Base-by-base conservation (phyloP, 1,140 invertebrate species). In the Fopius arisanus region DNA sequence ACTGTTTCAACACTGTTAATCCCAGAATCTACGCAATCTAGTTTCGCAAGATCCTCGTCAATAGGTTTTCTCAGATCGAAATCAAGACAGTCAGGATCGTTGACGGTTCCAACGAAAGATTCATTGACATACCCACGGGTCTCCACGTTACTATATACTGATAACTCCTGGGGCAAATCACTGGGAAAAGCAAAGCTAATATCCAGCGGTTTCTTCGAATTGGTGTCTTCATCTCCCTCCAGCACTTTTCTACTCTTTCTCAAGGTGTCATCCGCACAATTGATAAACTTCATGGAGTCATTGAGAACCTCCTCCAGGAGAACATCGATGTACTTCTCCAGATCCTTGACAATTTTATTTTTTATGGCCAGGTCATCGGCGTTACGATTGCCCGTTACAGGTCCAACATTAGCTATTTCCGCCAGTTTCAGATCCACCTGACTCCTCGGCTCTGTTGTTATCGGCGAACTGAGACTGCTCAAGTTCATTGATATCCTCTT, bases 1-100 rank as follows among this genome's bases (percentile, higher is more conserved):
- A 88, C 79, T 3, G 87, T 88, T 48, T 88, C 86, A 0, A 88
- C 86, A 69, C 86, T 88, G 43, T 88, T 88, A 69, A 88, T 87
- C 2, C 87, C 86, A 6, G 86, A 88, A 72, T 88, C 86, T 1
- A 83, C 76, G 48, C 80, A 84, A 54, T 88, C 86, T 14, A 78
- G 43, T 48, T 83, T 82, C 16, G 86, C 84, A 3, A 82, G 10
- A 10, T 76, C 68, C 6, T 19, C 29, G 6, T 6, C 31, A 23
- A 72, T 54, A 5, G 73, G 69, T 67, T 74, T 75, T 7, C 41
- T 65, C 21, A 80, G 74, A 68, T 84, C 77, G 29, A 88, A 87
- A 16, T 86, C 79, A 16, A 86, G 21, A 5, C 79, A 77, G 12
- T 86, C 83, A 0, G 86, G 83, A 77, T 87, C 83, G 77, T 0